Percentiles rank a stretch among this genome's conserved stretches.
phyloP scores from a whole-genome alignment of 2,888 invertebrate species.

The Acleris laterana region DNA sequence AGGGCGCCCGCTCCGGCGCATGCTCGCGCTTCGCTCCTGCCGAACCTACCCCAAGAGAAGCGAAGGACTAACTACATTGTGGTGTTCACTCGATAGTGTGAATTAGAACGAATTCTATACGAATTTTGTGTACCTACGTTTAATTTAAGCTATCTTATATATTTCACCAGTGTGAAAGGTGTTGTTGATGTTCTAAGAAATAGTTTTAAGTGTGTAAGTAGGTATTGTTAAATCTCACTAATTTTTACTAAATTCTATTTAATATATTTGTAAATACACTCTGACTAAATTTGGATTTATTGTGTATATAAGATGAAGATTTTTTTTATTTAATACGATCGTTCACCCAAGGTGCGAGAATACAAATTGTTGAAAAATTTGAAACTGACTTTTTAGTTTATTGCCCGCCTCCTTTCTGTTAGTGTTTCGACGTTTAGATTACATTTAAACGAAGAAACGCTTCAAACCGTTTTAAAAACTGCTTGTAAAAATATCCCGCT shows the following conservation, averaged over 20 bases:
- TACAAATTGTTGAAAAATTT: constrained; percentile 82
- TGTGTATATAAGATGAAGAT: constrained; percentile 83
- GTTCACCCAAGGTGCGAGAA: constrained; percentile 82
- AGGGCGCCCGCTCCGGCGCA: not conserved
- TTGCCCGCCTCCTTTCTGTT: constrained; percentile 11
- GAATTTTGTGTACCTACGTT: constrained; percentile 67
- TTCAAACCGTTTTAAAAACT: constrained; percentile 21
- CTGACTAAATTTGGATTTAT: constrained; percentile 82
- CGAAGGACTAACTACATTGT: constrained; percentile 56
- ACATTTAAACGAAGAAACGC: not conserved
- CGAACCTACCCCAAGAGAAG: constrained; percentile 41
- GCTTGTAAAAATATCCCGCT: constrained; percentile 42
- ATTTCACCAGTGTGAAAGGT: constrained; percentile 79
- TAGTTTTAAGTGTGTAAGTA: constrained; percentile 75
- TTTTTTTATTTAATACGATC: constrained; percentile 79
- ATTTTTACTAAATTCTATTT: constrained; percentile 85
- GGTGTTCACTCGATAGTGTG: constrained; percentile 65
- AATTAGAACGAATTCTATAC: constrained; percentile 66
- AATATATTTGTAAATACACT: constrained; percentile 86
- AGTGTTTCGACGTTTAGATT: not conserved
- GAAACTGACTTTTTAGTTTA: constrained; percentile 55
- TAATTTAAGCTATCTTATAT: constrained; percentile 68
- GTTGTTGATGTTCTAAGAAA: constrained; percentile 82
- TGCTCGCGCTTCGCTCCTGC: constrained; percentile 8
- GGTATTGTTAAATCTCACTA: constrained; percentile 84